phyloP scores from a whole-genome alignment of 2,113 vertebrate species.

The Cololabis saira region DNA sequence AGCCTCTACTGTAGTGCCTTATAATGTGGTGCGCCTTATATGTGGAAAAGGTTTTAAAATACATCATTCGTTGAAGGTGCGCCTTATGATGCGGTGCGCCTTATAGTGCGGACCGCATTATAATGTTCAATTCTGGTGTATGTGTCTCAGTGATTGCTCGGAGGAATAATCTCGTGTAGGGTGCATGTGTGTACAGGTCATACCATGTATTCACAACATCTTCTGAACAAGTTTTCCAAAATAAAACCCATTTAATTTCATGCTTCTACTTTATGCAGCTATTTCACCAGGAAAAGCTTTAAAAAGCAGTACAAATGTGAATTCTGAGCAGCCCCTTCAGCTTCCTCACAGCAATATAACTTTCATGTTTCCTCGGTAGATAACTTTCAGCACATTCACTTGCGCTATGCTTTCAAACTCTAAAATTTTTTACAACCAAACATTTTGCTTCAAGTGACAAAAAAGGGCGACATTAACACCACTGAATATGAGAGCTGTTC shows the following conservation, averaged over 20 bases:
- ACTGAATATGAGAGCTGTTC: constrained; percentile 40
- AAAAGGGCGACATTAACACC: constrained; percentile 60
- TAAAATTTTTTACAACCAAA: constrained; percentile 58
- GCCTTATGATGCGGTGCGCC: too few relatives aligned
- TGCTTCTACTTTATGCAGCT: background rate
- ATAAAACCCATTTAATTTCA: too few relatives aligned
- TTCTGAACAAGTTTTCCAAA: too few relatives aligned
- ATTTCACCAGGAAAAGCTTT: constrained; percentile 6
- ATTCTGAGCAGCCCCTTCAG: constrained; percentile 7
- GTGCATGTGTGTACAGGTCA: too few relatives aligned
- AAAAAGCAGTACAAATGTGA: constrained; percentile 5
- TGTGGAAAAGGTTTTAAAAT: too few relatives aligned
- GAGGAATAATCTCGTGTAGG: too few relatives aligned
- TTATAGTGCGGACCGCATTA: too few relatives aligned
- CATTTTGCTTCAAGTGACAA: constrained; percentile 57
- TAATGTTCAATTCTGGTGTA: background rate
- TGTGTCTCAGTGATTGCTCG: background rate
- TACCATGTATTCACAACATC: too few relatives aligned
- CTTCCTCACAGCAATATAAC: constrained; percentile 10
- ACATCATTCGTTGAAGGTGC: too few relatives aligned
- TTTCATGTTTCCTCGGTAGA: constrained; percentile 30
- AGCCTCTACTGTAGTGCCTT: too few relatives aligned
- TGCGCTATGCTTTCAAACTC: constrained; percentile 65
- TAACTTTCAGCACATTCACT: constrained; percentile 63
- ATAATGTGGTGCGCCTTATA: too few relatives aligned